Conservation (phyloP, 2,113 vertebrate genomes). For the Baryphthengus martii region DNA sequence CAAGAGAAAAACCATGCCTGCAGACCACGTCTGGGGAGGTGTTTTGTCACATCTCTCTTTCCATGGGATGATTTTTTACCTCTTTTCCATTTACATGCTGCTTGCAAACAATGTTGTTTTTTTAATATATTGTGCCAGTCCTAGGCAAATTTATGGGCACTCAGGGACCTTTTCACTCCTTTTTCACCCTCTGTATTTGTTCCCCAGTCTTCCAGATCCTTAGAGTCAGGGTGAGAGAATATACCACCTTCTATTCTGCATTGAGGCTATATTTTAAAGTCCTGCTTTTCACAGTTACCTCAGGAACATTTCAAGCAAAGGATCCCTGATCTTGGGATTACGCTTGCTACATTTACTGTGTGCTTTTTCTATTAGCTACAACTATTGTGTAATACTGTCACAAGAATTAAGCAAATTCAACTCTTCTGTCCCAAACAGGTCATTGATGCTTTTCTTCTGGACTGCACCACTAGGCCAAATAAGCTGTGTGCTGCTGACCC, state of each 20-base stretch:
- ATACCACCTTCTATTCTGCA: neutral
- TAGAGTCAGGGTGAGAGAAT: neutral
- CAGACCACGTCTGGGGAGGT: neutral
- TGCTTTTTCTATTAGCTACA: neutral
- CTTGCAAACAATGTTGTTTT: neutral
- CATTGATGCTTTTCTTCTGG: neutral
- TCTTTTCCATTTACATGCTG: neutral
- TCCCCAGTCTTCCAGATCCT: neutral
- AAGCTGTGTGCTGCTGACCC: neutral
- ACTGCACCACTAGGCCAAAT: neutral
- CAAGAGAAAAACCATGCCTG: neutral
- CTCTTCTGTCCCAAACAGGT: neutral
- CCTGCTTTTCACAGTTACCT: neutral
- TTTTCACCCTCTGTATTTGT: neutral
- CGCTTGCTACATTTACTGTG: neutral
- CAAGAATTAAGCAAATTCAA: neutral
- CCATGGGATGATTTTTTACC: neutral
- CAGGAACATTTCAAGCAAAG: neutral
- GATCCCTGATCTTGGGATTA: neutral
- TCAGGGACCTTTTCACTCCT: neutral
- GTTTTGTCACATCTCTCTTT: neutral
- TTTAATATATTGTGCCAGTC: neutral
- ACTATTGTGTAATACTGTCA: neutral
- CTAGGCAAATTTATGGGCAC: neutral
- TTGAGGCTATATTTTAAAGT: neutral